Percentiles rank a stretch among this genome's conserved stretches.
phyloP scores from a whole-genome alignment of 2,797 vertebrate genomes.

The Bovichtus variegatus region DNA sequence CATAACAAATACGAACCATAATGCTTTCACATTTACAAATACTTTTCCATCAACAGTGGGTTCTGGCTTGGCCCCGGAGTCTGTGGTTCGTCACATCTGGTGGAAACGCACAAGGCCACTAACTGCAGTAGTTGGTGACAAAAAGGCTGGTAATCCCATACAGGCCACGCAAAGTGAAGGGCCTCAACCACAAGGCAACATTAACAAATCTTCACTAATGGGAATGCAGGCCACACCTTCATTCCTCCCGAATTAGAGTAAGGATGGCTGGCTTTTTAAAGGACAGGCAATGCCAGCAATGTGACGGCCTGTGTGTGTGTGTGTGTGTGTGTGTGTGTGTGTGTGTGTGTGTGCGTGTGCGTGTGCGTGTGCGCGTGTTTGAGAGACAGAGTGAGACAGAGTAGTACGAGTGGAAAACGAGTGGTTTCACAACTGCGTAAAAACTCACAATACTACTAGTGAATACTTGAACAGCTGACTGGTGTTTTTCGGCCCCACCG shows the following conservation, averaged over 20 bases:
- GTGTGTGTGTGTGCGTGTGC: conserved; percentile 23
- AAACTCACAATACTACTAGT: conserved; percentile 64
- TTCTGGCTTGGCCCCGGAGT: conserved; percentile 54
- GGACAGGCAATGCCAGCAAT: conserved; percentile 64
- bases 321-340: conserved; percentile 2
- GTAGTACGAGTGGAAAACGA: conserved; percentile 43
- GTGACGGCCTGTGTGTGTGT: conserved; percentile 25
- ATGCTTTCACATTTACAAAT: conserved; percentile 55
- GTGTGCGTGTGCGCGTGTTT: conserved; percentile 11
- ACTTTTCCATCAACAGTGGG: conserved; percentile 69
- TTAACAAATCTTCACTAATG: conserved; percentile 74
- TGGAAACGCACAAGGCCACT: conserved; percentile 50
- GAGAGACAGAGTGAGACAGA: conserved; percentile 11
- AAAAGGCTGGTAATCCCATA: conserved; percentile 51
- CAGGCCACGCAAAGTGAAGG: conserved; percentile 16
- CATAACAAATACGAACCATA: conserved; percentile 44
- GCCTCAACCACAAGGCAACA: conserved; percentile 38
- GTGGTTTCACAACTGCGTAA: conserved; percentile 68
- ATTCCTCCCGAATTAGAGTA: conserved; percentile 79
- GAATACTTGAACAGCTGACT: conserved; percentile 74
- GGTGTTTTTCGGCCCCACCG: conserved; percentile 52
- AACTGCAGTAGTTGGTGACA: conserved; percentile 62
- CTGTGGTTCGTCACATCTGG: conserved; percentile 69
- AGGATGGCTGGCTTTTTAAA: conserved; percentile 74
- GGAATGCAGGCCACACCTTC: conserved; percentile 74